Evolutionary conservation across 1,140 invertebrate genomes (phyloP), one percentile per base, ranked within the genome.

Genomic region (Bombus confusus): DNA sequence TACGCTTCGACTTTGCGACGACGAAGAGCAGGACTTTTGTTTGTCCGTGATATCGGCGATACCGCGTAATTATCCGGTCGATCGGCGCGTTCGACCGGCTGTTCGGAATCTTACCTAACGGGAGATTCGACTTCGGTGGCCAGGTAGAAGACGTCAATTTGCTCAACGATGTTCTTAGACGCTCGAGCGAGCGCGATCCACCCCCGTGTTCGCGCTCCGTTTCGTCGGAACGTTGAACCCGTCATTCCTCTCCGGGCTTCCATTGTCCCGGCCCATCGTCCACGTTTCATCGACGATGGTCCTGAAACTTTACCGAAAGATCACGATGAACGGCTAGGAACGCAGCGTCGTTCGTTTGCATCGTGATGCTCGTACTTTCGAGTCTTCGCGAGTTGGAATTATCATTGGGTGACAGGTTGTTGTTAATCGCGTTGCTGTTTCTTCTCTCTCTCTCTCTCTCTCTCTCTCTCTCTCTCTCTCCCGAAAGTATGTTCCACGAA

Each of bases 131-230:
- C 80, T 72, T 72, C 76, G 87, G 88, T 89, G 87, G 87, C 37
- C 88, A 86, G 80, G 71, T 83, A 83, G 80, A 62, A 74, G 68
- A 87, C 86, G 89, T 90, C 89, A 82, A 87, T 90, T 90, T 87
- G 72, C 64, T 85, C 85, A 87, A 90, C 68, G 86, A 90, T 79
- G 73, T 81, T 75, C 77, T 15, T 28, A 47, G 22, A 3, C 15
- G 41, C 41, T n/a, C 0, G 18, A 34, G 10, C 1, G 12, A 74
- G 22, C 22, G 22, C 3, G 87, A 76, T 77, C 72, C 75, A 47
- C 39, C 80, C 64, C 71, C 72, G 75, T 80, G 71, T 89, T 83
- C 71, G 80, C 79, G 78, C 59, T n/a, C 12, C 80, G 86, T 86
- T 83, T 69, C 86, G 39, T 47, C 52, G 86, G 74, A 71, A 57